phyloP scores from a whole-genome alignment of 1,140 invertebrate genomes.

The Drosophila albomicans region DNA sequence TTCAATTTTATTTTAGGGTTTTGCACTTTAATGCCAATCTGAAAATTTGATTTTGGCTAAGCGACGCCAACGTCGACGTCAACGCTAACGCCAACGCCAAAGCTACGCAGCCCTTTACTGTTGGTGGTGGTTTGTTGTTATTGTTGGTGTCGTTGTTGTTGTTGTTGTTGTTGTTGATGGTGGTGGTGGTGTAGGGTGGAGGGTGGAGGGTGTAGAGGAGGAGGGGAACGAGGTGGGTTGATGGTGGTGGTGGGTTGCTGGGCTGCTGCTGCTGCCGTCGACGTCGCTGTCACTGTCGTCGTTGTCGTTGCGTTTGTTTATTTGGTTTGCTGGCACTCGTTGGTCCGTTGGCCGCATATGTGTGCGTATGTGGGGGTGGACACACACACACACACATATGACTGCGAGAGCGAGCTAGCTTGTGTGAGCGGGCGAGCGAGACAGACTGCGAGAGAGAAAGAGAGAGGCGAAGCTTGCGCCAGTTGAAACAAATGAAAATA shows the following conservation, averaged over 20 bases:
- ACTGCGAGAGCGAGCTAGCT: constrained; percentile 36
- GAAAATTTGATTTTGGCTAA: constrained; percentile 80
- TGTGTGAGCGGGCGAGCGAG: constrained; percentile 21
- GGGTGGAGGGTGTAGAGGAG: too few species aligned
- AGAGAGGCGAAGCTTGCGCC: constrained; percentile 35
- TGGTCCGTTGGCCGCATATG: constrained; percentile 63
- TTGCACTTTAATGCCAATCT: constrained; percentile 85
- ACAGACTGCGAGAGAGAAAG: constrained; percentile 22
- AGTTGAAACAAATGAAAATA: constrained; percentile 57
- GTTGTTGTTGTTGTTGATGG: background rate
- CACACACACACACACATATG: constrained; percentile 34
- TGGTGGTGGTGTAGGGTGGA: constrained; percentile 6
- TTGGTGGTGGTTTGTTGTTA: constrained; percentile 41
- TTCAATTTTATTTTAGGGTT: constrained; percentile 85
- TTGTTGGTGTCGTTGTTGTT: background rate
- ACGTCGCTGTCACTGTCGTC: constrained; percentile 9
- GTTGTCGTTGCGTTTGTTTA: constrained; percentile 60
- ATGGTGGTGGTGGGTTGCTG: constrained; percentile 50
- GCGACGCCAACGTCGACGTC: constrained; percentile 44
- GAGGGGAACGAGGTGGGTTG: constrained; percentile 20
- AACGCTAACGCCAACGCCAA: constrained; percentile 26
- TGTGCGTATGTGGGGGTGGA: constrained; percentile 73
- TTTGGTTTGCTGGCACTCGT: constrained; percentile 65
- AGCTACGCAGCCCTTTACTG: constrained; percentile 52
- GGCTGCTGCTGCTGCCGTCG: constrained; percentile 21